These are phyloP conservation scores for Poeciliopsis infans DNA, from an alignment of 2,797 vertebrate species.

Conservation along the genomic window DNA sequence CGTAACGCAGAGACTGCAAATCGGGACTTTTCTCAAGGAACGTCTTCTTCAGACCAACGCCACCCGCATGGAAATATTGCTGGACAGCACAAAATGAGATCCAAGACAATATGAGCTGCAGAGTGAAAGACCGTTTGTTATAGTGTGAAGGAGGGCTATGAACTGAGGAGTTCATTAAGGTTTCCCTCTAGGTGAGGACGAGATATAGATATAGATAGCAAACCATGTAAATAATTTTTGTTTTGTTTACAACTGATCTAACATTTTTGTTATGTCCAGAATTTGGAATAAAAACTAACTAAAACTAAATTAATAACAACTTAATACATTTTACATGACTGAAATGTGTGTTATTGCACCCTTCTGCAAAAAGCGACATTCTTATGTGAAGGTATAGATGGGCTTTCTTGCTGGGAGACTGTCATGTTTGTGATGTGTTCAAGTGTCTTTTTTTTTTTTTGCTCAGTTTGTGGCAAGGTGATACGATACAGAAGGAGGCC, in stretches of 20 bases:
- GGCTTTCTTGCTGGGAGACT: neutral
- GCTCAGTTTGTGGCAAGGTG: neutral
- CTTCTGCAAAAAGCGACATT: neutral
- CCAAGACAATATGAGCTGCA: neutral
- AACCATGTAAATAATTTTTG: neutral
- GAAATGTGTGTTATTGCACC: neutral
- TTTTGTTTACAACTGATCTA: neutral
- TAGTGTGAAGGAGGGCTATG: neutral
- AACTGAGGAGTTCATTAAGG: neutral
- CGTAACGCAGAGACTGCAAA: conserved; percentile 93
- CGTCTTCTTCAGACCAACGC: conserved; percentile 95
- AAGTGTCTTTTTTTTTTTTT: neutral
- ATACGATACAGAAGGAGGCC: neutral
- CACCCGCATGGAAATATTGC: conserved; percentile 98
- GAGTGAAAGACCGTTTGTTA: no score
- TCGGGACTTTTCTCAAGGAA: conserved; percentile 98
- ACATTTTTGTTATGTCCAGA: neutral
- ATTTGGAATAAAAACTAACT: neutral
- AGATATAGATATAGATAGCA: neutral
- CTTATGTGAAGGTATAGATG: neutral
- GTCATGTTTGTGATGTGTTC: neutral
- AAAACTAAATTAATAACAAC: neutral
- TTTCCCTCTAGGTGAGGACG: neutral
- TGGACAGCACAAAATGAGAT: conserved; percentile 40
- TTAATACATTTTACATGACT: neutral